Evolutionary conservation across 2,888 invertebrate species (phyloP).

Genomic region (Drosophila diplacantha): DNA sequence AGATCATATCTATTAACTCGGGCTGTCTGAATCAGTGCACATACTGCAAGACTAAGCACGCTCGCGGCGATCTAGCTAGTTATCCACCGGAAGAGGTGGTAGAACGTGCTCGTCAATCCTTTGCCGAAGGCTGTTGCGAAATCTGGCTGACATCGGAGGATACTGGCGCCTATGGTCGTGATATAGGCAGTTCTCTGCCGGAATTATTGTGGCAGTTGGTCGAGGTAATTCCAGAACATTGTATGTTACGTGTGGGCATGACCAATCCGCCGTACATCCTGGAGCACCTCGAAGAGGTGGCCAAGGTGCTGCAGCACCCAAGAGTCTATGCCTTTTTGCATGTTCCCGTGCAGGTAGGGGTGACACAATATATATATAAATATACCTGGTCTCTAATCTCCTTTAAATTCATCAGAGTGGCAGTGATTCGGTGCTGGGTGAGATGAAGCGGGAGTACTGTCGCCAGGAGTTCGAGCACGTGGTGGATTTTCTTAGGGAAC

Average conservation of each 20-base stretch:
- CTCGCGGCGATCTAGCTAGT: conserved; percentile 96
- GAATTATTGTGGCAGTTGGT: conserved; percentile 91
- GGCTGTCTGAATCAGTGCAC: conserved; percentile 99
- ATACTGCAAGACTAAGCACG: conserved; percentile 99
- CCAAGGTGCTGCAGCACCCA: conserved; percentile 90
- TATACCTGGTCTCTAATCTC: rapidly evolving
- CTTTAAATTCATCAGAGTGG: conserved; percentile 81
- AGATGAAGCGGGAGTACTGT: conserved; percentile 98
- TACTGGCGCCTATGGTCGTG: conserved; percentile 97
- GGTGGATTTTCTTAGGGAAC: conserved; percentile 88
- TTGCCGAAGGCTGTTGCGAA: conserved; percentile 94
- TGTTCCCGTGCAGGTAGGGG: conserved; percentile 89
- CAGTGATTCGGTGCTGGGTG: conserved; percentile 94
- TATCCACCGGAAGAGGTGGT: conserved; percentile 94
- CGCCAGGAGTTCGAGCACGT: conserved; percentile 92
- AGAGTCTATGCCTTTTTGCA: conserved; percentile 97
- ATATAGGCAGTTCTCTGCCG: conserved; percentile 93
- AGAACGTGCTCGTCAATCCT: conserved; percentile 90
- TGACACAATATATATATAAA: rapidly evolving
- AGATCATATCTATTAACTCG: conserved; percentile 97
- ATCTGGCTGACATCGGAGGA: conserved; percentile 99
- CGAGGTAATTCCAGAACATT: conserved; percentile 81
- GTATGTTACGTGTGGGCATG: conserved; percentile 94
- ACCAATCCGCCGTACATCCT: conserved; percentile 99
- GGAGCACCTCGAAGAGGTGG: conserved; percentile 94